Evolutionary conservation across 2,888 invertebrate genomes (phyloP), one percentile per base, ranked within the genome.

Genomic region (Kuschelorhynchus macadamiae): DNA sequence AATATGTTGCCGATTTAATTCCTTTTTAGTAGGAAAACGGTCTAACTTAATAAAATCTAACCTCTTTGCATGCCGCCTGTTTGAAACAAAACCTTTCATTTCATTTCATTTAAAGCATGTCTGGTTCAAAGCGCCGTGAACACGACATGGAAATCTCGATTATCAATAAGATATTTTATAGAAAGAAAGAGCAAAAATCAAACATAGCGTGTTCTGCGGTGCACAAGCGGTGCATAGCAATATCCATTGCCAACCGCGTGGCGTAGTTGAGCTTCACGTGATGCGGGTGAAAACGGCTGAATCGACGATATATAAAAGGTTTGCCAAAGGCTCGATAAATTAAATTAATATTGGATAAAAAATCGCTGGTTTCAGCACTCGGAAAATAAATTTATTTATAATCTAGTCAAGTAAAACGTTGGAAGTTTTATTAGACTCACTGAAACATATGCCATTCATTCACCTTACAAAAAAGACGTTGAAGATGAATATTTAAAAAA

Each of bases 161-260:
- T 65, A 65, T 65, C 65, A 65, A 65, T 65, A 65, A 65, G 65
- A 65, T 32, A 65, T 65, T 59, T 59, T 50, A 17, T 36, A 42
- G 50, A 44, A 25, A 25, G 57, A 65, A 59, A 41, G 57, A 57
- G 56, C 41, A 47, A 32, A 65, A 65, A 65, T 47, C 49, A 65
- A 65, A 65, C 30, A 65, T 57, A 32, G 57, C 65, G 42, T 56
- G 56, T 56, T 46, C 59, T 59, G 33, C 33, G n/a, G 36, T 30
- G 47, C 46, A 49, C 59, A 59, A 49, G 36, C 49, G 47, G 47
- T 59, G 59, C 47, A 59, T 59, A 44, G 56, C 44, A 59, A 59
- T 47, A 57, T 18, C 47, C 18, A 14, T 9, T 17, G 44, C 44
- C 20, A 16, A 44, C 44, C 14, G 18, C 7, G 16, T n/a, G n/a